Evolutionary conservation across 2,797 vertebrate genomes (phyloP).

Genomic region (Enteromius paludinosus): DNA sequence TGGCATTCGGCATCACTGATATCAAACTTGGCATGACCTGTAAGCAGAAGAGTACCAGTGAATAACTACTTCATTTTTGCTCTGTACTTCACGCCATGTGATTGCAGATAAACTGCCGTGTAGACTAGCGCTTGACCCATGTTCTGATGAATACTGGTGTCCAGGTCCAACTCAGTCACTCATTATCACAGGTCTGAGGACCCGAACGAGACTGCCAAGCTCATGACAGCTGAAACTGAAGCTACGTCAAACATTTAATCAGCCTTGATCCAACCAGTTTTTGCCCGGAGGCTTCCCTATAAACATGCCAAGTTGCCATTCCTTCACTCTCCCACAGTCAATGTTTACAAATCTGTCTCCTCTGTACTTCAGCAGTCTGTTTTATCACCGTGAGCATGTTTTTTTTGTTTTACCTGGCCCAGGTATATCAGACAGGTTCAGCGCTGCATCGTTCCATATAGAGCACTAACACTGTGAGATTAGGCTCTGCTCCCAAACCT

Average conservation of each 20-base stretch:
- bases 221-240: constrained; percentile 43
- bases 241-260: constrained; percentile 46
- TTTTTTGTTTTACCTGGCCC: constrained; percentile 24
- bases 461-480: not conserved
- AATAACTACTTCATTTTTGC: not conserved
- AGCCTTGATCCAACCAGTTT: constrained; percentile 46
- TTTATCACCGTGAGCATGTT: constrained; percentile 20
- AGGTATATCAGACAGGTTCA: constrained; percentile 22
- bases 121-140: not conserved
- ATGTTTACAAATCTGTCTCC: constrained; percentile 46
- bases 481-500: not conserved
- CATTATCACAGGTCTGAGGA: constrained; percentile 11
- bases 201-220: constrained; percentile 27
- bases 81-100: not conserved
- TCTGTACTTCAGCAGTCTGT: constrained; percentile 26
- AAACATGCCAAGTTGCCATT: constrained; percentile 47
- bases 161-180: not conserved
- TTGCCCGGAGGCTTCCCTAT: constrained; percentile 20
- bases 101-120: not conserved
- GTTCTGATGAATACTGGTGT: constrained; percentile 4
- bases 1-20: not conserved
- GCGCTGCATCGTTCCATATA: not conserved
- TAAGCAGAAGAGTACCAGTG: not conserved
- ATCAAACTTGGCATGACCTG: not conserved
- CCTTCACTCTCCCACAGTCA: constrained; percentile 45